These are phyloP conservation scores for Anser cygnoides DNA, from an alignment of 2,113 vertebrate species.

Conservation along the genomic window DNA sequence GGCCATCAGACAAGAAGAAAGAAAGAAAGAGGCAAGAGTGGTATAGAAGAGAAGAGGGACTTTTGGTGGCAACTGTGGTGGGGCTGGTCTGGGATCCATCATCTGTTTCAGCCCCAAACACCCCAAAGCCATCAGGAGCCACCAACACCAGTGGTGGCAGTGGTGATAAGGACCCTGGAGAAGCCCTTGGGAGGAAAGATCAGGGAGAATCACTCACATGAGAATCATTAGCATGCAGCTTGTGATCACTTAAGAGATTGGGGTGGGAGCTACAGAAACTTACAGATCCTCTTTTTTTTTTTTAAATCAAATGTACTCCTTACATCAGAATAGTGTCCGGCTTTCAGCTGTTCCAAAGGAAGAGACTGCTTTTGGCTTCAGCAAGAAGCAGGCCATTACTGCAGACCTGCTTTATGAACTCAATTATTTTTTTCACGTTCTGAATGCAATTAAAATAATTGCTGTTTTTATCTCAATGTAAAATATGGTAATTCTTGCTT, in stretches of 20 bases:
- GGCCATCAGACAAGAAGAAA: not conserved
- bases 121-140: not conserved
- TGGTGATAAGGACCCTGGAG: not conserved
- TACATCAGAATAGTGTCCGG: not conserved
- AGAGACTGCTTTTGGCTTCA: not conserved
- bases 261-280: not conserved
- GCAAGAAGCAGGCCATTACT: not conserved
- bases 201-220: accelerated
- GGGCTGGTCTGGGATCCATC: accelerated
- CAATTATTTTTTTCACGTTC: not conserved
- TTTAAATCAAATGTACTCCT: not conserved
- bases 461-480: not conserved
- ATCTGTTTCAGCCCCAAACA: not conserved
- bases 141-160: not conserved
- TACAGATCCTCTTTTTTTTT: not conserved
- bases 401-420: not conserved
- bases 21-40: not conserved
- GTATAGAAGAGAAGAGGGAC: too few species aligned
- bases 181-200: not conserved
- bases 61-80: accelerated
- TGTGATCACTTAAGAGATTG: not conserved
- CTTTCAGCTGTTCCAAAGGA: not conserved
- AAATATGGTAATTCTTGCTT: not conserved
- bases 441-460: not conserved
- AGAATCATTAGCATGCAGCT: not conserved